Base-by-base conservation (phyloP, 2,113 vertebrate genomes). In the Podarcis cretensis region DNA sequence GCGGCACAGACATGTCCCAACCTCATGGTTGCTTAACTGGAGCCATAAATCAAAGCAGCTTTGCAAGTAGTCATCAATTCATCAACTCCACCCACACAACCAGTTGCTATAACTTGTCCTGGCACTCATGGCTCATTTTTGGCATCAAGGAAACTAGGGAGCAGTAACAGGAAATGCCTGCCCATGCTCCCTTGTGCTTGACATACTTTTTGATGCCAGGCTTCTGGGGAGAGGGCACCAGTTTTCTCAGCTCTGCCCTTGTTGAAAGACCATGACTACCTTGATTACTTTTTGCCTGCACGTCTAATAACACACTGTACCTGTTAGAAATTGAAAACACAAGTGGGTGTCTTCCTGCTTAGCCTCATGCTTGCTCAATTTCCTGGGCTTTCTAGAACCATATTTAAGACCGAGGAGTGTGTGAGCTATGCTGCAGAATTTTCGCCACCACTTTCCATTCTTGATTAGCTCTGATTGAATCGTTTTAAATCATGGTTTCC, bases 81-180 rank as follows among this genome's bases (percentile, higher is more conserved):
- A 43, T 83, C 87, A 25, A 25, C 80, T n/a, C 57, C 79, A 66
- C 87, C 87, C 30, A 25, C 71, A 77, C 59, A 76, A 5, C 40
- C 63, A 27, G 74, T 68, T 88, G 73, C 87, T 68, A 68, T 68
- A 77, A 83, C 73, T 88, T 88, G 81, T 81, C n/a, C 59, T 57
- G 59, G 87, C 48, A 81, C 48, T 84, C 18, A 6, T 57, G 20
- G 57, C 35, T 77, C 80, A 66, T 79, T 78, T 84, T 48, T 83
- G 57, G 57, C 73, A 82, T 65, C 59, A 76, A 76, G 59, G 37
- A 65, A 76, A 71, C n/a, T 12, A 57, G 54, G 48, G 43, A 13
- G 43, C 65, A 76, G 59, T 66, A 32, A 76, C 71, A 54, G 80
- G 71, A 88, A 88, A 66, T 30, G 68, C 37, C 68, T 88, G 54